Conservation (phyloP, 2,797 vertebrate genomes). For the Falco peregrinus region DNA sequence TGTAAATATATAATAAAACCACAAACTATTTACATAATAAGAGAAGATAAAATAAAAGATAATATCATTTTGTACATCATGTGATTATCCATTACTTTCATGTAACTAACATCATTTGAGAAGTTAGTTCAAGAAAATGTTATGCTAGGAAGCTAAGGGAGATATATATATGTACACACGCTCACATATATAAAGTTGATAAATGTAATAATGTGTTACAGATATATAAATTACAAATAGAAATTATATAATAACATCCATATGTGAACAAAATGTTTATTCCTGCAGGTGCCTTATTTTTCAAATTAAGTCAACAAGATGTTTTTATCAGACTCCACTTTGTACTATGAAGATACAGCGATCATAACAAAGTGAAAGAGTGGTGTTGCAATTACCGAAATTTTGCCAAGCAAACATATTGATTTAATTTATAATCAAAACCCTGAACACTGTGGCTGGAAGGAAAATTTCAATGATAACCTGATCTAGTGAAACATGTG, state of each 20-base stretch:
- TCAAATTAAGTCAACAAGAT: background rate
- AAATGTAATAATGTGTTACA: background rate
- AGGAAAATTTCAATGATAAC: background rate
- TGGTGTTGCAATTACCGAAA: background rate
- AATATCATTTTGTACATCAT: background rate
- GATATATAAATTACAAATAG: background rate
- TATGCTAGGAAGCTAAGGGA: background rate
- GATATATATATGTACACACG: no score
- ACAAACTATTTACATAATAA: no score
- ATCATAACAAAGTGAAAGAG: background rate
- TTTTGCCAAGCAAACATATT: background rate
- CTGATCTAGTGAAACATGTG: background rate
- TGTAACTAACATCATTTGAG: background rate
- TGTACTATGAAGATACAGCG: background rate
- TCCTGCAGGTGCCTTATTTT: background rate
- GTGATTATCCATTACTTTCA: background rate
- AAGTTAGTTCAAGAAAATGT: background rate
- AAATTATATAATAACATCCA: background rate
- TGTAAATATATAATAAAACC: background rate
- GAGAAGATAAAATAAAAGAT: background rate
- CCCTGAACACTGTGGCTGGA: accelerated
- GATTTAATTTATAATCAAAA: background rate
- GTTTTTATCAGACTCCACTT: background rate
- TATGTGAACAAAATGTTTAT: background rate
- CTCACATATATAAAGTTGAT: background rate